phyloP scores from a whole-genome alignment of 2,888 invertebrate species.

The Miltochrista miniata region DNA sequence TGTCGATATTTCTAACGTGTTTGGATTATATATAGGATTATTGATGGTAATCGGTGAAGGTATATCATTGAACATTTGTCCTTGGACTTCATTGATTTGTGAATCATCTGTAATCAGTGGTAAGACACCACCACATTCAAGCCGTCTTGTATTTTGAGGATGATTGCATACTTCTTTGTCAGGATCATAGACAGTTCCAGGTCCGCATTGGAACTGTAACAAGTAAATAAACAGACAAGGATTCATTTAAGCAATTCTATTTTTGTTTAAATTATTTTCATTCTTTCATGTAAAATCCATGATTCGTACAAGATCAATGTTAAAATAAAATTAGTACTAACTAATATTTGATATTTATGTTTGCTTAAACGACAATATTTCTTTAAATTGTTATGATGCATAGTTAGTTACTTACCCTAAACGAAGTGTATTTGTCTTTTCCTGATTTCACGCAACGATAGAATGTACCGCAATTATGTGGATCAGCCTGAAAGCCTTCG shows the following conservation, averaged over 20 bases:
- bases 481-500: conserved; percentile 89
- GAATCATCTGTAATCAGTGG: conserved; percentile 23
- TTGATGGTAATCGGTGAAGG: conserved; percentile 61
- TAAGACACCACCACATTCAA: conserved; percentile 83
- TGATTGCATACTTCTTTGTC: conserved; percentile 87
- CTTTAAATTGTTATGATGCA: neutral
- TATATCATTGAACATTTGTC: conserved; percentile 46
- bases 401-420: conserved; percentile 76
- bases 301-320: no score
- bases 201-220: conserved; percentile 88
- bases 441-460: conserved; percentile 89
- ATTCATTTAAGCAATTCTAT: neutral
- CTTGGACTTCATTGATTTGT: conserved; percentile 77
- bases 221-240: conserved; percentile 3
- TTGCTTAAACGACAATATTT: neutral
- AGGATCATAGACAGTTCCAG: conserved; percentile 90
- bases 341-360: no score
- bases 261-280: no score
- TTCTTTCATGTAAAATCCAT: no score
- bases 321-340: no score
- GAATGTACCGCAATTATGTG: conserved; percentile 88
- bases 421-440: conserved; percentile 80
- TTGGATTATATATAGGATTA: conserved; percentile 33
- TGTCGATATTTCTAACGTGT: no score
- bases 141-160: conserved; percentile 86